Evolutionary conservation across 2,797 vertebrate species (phyloP).

Genomic region (Chelidonichthys spinosus): DNA sequence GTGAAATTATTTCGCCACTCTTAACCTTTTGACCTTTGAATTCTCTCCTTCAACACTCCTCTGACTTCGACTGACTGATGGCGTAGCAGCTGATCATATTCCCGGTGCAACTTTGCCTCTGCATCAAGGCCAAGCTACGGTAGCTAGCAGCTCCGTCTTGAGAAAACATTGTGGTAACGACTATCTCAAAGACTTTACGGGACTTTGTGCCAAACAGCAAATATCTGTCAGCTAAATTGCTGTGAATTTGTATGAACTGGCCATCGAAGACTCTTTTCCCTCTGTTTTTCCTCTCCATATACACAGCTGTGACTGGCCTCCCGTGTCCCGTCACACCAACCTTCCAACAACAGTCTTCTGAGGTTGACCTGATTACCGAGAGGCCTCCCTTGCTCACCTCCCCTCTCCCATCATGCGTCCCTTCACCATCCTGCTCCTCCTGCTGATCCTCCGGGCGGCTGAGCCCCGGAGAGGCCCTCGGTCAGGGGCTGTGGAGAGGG

Average conservation of each 20-base stretch:
- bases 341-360: conserved; percentile 42
- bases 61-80: too few species aligned
- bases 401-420: conserved; percentile 87
- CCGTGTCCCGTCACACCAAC: conserved; percentile 52
- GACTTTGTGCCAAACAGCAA: background rate
- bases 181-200: background rate
- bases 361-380: conserved; percentile 51
- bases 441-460: conserved; percentile 84
- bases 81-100: background rate
- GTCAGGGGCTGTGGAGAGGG: conserved; percentile 72
- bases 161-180: background rate
- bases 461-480: conserved; percentile 82
- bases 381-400: conserved; percentile 50
- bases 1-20: background rate
- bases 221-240: background rate
- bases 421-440: conserved; percentile 82
- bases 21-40: background rate
- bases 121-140: background rate
- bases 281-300: conserved; percentile 29
- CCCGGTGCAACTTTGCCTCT: background rate
- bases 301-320: conserved; percentile 78
- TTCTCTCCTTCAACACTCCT: background rate
- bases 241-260: background rate
- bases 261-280: background rate
- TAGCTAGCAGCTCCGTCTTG: background rate